Percentiles rank a stretch among this genome's conserved stretches.
These are phyloP conservation scores for Halichoeres trimaculatus DNA, from an alignment of 2,113 vertebrate species.

Conservation along the genomic window DNA sequence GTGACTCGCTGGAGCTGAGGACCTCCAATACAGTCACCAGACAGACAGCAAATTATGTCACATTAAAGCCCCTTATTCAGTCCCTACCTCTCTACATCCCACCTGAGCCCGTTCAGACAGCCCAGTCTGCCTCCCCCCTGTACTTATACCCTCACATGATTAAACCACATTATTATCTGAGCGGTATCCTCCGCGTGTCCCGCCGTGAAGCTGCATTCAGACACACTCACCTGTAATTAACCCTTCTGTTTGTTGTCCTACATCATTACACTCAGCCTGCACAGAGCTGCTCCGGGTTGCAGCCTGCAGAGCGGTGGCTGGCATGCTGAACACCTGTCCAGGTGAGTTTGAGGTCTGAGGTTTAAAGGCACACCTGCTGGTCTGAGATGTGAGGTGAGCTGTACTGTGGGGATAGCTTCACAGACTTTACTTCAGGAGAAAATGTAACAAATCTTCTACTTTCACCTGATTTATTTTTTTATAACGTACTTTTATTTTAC, in stretches of 20 bases:
- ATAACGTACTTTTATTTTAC: no score
- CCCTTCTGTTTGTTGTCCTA: constrained; percentile 55
- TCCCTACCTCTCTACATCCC: constrained; percentile 34
- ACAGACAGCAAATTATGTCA: constrained; percentile 48
- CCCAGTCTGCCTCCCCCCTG: constrained; percentile 42
- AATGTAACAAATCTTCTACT: no score
- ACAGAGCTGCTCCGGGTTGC: constrained; percentile 15
- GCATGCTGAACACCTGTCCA: constrained; percentile 58
- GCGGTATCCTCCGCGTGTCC: constrained; percentile 42
- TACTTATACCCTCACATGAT: constrained; percentile 59
- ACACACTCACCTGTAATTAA: constrained; percentile 61
- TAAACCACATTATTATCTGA: constrained; percentile 68
- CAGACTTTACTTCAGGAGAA: no score
- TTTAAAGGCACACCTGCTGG: constrained; percentile 40
- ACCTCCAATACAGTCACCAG: constrained; percentile 25
- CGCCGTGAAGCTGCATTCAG: constrained; percentile 58
- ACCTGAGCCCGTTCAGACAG: constrained; percentile 45
- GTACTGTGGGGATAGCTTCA: no score
- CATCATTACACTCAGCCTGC: constrained; percentile 53
- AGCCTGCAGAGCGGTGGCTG: constrained; percentile 20
- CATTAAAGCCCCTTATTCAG: constrained; percentile 43
- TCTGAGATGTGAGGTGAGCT: constrained; percentile 5
- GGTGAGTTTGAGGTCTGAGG: constrained; percentile 46
- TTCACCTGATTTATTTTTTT: no score
- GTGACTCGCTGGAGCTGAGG: constrained; percentile 1